Percentiles rank a stretch among this genome's conserved stretches.
phyloP scores from a whole-genome alignment of 1,140 invertebrate species.

The Mercenaria mercenaria region DNA sequence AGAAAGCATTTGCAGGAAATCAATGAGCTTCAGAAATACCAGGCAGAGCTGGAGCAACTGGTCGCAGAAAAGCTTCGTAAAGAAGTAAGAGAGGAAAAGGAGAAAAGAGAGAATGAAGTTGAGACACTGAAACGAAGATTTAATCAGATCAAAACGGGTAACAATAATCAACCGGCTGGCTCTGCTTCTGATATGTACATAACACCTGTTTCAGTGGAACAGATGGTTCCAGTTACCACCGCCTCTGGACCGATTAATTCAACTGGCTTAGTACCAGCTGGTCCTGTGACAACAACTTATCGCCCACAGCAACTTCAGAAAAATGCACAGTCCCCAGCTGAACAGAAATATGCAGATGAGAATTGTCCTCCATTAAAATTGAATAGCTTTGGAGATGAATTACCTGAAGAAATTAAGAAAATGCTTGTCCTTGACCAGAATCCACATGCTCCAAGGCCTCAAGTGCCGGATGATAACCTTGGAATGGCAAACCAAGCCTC shows the following conservation, averaged over 20 bases:
- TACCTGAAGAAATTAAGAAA: constrained; percentile 22
- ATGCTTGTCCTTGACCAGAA: constrained; percentile 32
- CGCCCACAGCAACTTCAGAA: not conserved
- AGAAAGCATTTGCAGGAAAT: constrained; percentile 52
- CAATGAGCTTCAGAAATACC: constrained; percentile 8
- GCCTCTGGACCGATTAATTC: not conserved
- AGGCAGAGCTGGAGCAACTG: constrained; percentile 10
- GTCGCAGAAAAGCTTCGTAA: not conserved
- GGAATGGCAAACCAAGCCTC: not conserved
- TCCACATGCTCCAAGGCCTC: not conserved
- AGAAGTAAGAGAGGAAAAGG: not conserved
- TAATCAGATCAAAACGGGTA: not conserved
- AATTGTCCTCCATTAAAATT: not conserved
- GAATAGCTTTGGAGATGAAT: constrained; percentile 26
- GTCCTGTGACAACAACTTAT: constrained; percentile 20
- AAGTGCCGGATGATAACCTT: not conserved
- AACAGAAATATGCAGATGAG: not conserved
- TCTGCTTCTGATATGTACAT: not conserved
- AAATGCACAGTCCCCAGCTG: not conserved
- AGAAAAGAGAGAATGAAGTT: not conserved
- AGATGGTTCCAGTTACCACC: not conserved
- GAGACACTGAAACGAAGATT: not conserved
- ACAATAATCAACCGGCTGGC: not conserved
- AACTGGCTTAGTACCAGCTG: not conserved
- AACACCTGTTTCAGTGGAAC: not conserved